Evolutionary conservation across 2,797 vertebrate species (phyloP).

Genomic region (Danio jaintianensis): DNA sequence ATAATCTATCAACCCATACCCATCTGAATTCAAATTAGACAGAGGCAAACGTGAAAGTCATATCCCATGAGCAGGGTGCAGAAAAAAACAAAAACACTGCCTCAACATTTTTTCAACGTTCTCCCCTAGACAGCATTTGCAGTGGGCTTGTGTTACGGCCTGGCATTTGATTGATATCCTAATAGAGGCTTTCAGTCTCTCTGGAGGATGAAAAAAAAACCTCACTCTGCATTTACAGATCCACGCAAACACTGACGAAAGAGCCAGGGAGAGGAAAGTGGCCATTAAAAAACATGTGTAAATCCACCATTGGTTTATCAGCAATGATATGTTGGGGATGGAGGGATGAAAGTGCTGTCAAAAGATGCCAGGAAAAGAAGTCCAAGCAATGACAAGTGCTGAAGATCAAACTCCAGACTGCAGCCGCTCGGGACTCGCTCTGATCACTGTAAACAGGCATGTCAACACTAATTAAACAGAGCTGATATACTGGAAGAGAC

Average conservation of each 20-base stretch:
- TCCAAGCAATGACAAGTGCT: conserved; percentile 28
- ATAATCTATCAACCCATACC: conserved; percentile 66
- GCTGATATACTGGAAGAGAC: not conserved
- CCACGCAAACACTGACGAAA: conserved; percentile 27
- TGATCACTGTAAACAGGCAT: conserved; percentile 2
- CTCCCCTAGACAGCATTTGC: conserved; percentile 22
- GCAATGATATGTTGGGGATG: conserved; percentile 18
- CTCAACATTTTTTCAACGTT: conserved; percentile 9
- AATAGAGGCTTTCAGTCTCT: conserved; percentile 51
- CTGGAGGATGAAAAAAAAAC: conserved; percentile 19
- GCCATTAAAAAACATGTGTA: conserved; percentile 42
- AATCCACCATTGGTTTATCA: conserved; percentile 35
- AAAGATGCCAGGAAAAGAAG: not conserved
- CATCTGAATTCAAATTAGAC: conserved; percentile 48
- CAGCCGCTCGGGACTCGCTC: conserved; percentile 50
- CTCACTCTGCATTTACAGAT: conserved; percentile 6
- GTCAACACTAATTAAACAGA: conserved; percentile 10
- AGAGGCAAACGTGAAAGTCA: conserved; percentile 30
- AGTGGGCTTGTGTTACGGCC: conserved; percentile 1
- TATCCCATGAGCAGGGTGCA: not conserved
- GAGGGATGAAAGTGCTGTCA: conserved; percentile 37
- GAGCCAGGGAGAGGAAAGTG: conserved; percentile 3
- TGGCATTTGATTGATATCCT: conserved; percentile 59
- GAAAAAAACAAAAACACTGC: not conserved
- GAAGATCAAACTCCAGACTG: conserved; percentile 51